These are phyloP conservation scores for Scaptomyza caliginosa DNA, from an alignment of 2,888 invertebrate genomes.

Conservation along the genomic window DNA sequence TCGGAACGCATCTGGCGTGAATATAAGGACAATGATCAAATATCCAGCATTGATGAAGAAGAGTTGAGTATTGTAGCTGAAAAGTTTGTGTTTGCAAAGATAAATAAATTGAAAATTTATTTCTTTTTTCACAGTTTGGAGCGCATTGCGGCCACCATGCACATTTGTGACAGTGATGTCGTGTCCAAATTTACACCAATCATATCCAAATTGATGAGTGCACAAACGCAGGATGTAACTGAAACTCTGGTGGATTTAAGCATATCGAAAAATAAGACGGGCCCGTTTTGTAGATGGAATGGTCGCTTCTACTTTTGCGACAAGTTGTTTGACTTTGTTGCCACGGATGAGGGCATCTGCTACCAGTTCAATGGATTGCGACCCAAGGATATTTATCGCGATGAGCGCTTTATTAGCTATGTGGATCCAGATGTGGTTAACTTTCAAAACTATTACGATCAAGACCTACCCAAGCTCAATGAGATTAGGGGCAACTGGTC, in stretches of 20 bases:
- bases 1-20: constrained; percentile 65
- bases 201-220: constrained; percentile 47
- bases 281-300: constrained; percentile 82
- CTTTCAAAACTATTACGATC: constrained; percentile 75
- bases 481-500: constrained; percentile 85
- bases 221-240: constrained; percentile 44
- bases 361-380: constrained; percentile 82
- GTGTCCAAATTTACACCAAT: constrained; percentile 64
- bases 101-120: too few relatives aligned
- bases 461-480: constrained; percentile 48
- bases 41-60: constrained; percentile 37
- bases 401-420: constrained; percentile 71
- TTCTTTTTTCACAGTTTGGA: constrained; percentile 61
- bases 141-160: constrained; percentile 78
- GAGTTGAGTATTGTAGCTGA: constrained; percentile 62
- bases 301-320: constrained; percentile 81
- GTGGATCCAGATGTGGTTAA: constrained; percentile 71
- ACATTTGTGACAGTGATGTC: constrained; percentile 81
- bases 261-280: constrained; percentile 78
- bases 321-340: constrained; percentile 78
- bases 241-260: constrained; percentile 74
- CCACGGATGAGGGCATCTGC: constrained; percentile 83
- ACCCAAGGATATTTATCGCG: constrained; percentile 79
- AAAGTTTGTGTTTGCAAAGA: too few relatives aligned
- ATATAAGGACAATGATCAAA: constrained; percentile 42